Percentiles rank a stretch among this genome's conserved stretches.
Evolutionary conservation across 2,797 vertebrate genomes (phyloP).

Genomic region (Crenichthys baileyi): DNA sequence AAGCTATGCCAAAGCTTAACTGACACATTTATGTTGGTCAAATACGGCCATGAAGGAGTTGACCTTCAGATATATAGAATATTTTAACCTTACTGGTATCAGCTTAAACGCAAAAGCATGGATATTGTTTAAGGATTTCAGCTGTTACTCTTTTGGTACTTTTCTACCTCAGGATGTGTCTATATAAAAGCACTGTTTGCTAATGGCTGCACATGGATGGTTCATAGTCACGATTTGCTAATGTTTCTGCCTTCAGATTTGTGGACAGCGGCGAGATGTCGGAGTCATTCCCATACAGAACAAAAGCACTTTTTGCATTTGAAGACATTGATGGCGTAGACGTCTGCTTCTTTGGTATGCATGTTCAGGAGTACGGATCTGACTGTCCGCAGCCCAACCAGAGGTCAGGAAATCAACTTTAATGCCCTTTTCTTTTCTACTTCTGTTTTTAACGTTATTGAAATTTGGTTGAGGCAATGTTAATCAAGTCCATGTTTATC

Average conservation of each 20-base stretch:
- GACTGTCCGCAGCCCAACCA: slow-evolving; percentile 98
- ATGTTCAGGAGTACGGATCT: slow-evolving; percentile 97
- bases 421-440: background rate
- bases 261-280: slow-evolving; percentile 98
- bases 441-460: background rate
- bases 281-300: slow-evolving; percentile 96
- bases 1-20: too few relatives aligned
- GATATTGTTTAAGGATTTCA: background rate
- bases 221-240: background rate
- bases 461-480: background rate
- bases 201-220: background rate
- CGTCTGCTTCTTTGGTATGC: slow-evolving; percentile 98
- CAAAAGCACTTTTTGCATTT: slow-evolving; percentile 98
- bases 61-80: background rate
- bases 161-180: background rate
- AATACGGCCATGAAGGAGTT: background rate
- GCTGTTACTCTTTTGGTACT: background rate
- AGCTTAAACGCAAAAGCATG: background rate
- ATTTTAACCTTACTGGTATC: background rate
- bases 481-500: background rate
- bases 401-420: slow-evolving; percentile 78
- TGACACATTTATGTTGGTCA: background rate
- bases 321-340: slow-evolving; percentile 96
- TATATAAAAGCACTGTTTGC: background rate
- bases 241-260: slow-evolving; percentile 82